Evolutionary conservation across 2,113 vertebrate species (phyloP).

Genomic region (Ictalurus punctatus): DNA sequence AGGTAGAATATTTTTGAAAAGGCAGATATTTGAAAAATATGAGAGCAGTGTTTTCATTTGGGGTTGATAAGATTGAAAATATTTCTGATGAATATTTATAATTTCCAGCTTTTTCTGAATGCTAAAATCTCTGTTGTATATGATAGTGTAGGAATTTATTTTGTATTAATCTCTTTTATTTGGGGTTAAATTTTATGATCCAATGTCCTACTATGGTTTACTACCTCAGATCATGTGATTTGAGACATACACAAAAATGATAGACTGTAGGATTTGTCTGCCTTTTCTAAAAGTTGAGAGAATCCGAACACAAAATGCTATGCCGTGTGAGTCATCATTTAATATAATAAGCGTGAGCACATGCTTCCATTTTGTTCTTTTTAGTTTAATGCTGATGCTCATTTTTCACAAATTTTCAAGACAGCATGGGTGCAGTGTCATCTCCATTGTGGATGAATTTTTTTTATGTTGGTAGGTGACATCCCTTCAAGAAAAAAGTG

Average conservation of each 20-base stretch:
- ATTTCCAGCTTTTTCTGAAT: not conserved
- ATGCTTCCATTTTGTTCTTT: slow-evolving; percentile 5
- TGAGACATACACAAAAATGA: not conserved
- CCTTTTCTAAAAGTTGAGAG: not conserved
- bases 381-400: not conserved
- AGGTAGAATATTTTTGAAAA: not conserved
- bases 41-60: not conserved
- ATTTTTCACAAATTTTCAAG: slow-evolving; percentile 59
- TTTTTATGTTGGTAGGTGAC: not conserved
- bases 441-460: slow-evolving; percentile 35
- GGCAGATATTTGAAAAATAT: not conserved
- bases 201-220: not conserved
- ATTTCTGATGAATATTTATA: not conserved
- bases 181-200: not conserved
- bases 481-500: slow-evolving; percentile 17
- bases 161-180: not conserved
- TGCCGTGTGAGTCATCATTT: not conserved
- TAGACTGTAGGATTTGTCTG: not conserved
- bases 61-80: not conserved
- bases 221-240: not conserved
- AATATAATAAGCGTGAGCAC: slow-evolving; percentile 14
- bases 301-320: not conserved
- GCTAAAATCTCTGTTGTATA: not conserved
- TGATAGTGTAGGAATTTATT: not conserved
- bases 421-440: slow-evolving; percentile 65